phyloP scores from a whole-genome alignment of 2,888 invertebrate species.

The Matsumyia berberina region DNA sequence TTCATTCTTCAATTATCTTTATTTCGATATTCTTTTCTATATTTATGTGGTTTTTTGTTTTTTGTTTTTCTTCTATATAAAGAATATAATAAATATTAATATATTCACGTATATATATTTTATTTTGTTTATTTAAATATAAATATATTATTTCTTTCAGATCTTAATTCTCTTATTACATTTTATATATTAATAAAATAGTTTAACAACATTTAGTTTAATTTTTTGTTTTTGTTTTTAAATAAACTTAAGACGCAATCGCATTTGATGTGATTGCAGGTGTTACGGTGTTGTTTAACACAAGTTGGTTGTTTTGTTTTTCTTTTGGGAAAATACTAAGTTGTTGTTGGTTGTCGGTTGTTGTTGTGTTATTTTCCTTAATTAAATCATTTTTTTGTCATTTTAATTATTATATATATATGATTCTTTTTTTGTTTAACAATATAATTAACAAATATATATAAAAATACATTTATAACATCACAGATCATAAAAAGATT shows the following conservation, averaged over 20 bases:
- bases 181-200: slow-evolving; percentile 76
- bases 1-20: slow-evolving; percentile 29
- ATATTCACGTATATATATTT: slow-evolving; percentile 48
- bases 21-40: slow-evolving; percentile 52
- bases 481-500: slow-evolving; percentile 79
- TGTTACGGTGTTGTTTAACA: slow-evolving; percentile 59
- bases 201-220: slow-evolving; percentile 71
- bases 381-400: slow-evolving; percentile 52
- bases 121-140: slow-evolving; percentile 64
- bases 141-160: slow-evolving; percentile 75
- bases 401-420: slow-evolving; percentile 76
- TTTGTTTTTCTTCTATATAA: slow-evolving; percentile 63
- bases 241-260: slow-evolving; percentile 60
- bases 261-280: slow-evolving; percentile 68
- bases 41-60: slow-evolving; percentile 3
- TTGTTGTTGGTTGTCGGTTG: slow-evolving; percentile 60
- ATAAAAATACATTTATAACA: slow-evolving; percentile 80
- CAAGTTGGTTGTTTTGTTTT: slow-evolving; percentile 29
- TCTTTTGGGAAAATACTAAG: slow-evolving; percentile 68
- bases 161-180: slow-evolving; percentile 76
- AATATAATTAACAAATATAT: slow-evolving; percentile 80
- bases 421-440: slow-evolving; percentile 77
- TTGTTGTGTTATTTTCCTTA: slow-evolving; percentile 67
- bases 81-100: slow-evolving; percentile 77
- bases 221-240: slow-evolving; percentile 32